These are phyloP conservation scores for Parnassius apollo DNA, from an alignment of 2,888 invertebrate genomes.

Conservation along the genomic window DNA sequence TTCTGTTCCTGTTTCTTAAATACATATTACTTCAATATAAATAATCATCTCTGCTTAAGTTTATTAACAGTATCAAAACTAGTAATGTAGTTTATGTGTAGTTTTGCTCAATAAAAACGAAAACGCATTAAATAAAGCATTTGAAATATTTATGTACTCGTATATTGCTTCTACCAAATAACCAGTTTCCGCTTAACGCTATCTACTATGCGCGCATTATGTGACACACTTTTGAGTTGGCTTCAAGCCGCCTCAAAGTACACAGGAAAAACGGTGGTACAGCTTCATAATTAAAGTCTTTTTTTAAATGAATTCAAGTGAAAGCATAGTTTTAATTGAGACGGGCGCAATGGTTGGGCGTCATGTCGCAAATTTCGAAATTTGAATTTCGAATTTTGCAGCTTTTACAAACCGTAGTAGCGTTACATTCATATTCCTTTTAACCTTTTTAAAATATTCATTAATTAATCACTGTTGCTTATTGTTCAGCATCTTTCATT, in stretches of 20 bases:
- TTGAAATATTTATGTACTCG: neutral
- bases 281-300: conserved; percentile 26
- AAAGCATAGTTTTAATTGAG: conserved; percentile 50
- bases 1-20: too few species aligned
- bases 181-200: conserved; percentile 22
- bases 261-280: conserved; percentile 54
- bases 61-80: too few species aligned
- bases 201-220: conserved; percentile 18
- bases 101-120: neutral
- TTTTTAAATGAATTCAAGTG: conserved; percentile 29
- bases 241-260: conserved; percentile 60
- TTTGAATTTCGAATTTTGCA: conserved; percentile 69
- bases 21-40: too few species aligned
- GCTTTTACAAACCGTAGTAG: conserved; percentile 29
- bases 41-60: too few species aligned
- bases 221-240: conserved; percentile 79
- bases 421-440: conserved; percentile 22
- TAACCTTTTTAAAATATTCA: conserved; percentile 3
- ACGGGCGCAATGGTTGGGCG: conserved; percentile 43
- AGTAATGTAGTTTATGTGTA: too few species aligned
- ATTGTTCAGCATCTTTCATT: neutral
- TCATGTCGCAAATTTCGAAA: conserved; percentile 63
- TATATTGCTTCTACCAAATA: neutral
- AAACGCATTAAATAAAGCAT: neutral
- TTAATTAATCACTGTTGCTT: conserved; percentile 1